Base-by-base conservation (phyloP, 2,888 invertebrate species). In the Idaea biselata region DNA sequence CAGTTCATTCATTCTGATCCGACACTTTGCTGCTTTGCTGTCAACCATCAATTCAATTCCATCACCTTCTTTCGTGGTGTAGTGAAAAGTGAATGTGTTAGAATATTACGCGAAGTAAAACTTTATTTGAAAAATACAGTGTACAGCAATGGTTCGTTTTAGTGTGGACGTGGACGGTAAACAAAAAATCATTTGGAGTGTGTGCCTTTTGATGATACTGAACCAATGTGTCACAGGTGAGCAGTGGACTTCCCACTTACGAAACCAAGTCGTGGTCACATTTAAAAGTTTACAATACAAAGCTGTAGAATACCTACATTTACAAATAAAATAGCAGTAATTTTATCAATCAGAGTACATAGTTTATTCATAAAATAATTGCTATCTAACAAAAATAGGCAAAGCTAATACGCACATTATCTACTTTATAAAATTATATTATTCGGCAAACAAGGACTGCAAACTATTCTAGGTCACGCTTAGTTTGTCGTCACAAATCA, bases 61-160 rank as follows among this genome's bases (percentile, higher is more conserved):
- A 25, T 25, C 25, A 25, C 25, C 25, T 3, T 25, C 25, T 25
- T 44, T 14, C 44, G 44, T 11, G 44, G 44, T 8, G 44, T 44
- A 44, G 44, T 44, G 11, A 44, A 44, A 44, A 44, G 44, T 44
- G 44, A 44, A 44, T 44, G 44, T 44, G 44, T 44, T 44, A 11
- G 14, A 14, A 44, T 44, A 44, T 8, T 8, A 44, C 44, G 44
- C 53, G 54, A 18, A 63, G 2, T 44, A 60, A 68, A 69, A 62
- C 68, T 66, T 63, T 32, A 44, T 17, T 18, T 55, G 53, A 61
- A 59, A 32, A 32, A 16, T 59, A 62, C 60, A 62, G 61, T 69
- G 60, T 44, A 57, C 16, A 59, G 70, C 75, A 76, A 86, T 85
- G 86, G 75, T 78, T 77, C 76, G 73, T 64, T 70, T 74, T 58